Conservation (phyloP, 2,888 invertebrate species). For the Ypsolopha sequella region DNA sequence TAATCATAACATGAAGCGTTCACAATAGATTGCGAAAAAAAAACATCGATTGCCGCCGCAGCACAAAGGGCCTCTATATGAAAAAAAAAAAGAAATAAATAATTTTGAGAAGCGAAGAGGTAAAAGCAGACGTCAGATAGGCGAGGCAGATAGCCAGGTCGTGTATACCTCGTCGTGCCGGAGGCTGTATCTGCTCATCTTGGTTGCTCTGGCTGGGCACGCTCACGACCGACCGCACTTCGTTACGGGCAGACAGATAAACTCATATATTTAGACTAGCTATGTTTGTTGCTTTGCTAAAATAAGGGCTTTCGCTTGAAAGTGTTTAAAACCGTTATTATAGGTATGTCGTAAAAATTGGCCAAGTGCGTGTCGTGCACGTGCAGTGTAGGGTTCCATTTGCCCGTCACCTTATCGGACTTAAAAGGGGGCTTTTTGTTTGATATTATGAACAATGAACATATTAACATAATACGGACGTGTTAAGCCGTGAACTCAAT, state of each 20-base stretch:
- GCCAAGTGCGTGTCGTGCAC: not conserved
- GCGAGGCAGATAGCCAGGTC: constrained; percentile 27
- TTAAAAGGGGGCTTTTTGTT: no score
- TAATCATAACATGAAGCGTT: no score
- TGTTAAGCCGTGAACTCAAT: no score
- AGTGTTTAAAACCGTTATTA: no score
- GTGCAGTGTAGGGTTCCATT: constrained; percentile 12
- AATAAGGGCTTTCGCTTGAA: no score
- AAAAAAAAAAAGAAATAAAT: constrained; percentile 18
- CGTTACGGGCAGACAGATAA: no score
- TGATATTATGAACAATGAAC: not conserved
- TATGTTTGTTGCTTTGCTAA: no score
- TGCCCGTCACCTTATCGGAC: constrained; percentile 7
- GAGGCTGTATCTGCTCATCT: not conserved
- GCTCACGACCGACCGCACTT: not conserved
- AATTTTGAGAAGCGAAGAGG: constrained; percentile 12
- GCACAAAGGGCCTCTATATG: no score
- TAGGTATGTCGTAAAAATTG: no score
- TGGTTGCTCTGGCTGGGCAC: constrained; percentile 11
- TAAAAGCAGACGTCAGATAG: constrained; percentile 28
- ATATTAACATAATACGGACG: not conserved
- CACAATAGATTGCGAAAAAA: no score
- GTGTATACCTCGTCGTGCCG: constrained; percentile 9
- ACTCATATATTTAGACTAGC: no score
- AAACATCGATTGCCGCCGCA: no score